Evolutionary conservation across 1,140 invertebrate genomes (phyloP), one percentile per base, ranked within the genome.

Genomic region (Eciton burchellii): DNA sequence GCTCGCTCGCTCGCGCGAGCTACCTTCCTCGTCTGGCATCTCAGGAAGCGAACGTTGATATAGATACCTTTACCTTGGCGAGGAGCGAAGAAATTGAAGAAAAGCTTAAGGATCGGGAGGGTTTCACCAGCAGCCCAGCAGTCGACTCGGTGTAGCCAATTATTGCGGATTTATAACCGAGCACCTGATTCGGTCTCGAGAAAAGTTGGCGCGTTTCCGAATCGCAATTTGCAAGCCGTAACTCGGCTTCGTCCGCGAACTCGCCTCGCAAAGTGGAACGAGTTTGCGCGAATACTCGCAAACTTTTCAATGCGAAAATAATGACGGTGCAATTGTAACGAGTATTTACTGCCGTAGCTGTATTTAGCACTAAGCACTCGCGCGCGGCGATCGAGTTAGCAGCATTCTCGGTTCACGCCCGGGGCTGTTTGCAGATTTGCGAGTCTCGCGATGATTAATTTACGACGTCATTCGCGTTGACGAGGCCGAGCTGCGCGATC

Each of bases 101-200:
- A 92, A 92, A 91, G 89, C 87, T 89, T 81, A 88, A 88, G 81
- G 88, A 87, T 84, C 62, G 87, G 77, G 84, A 35, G 83, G 86
- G 87, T 84, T 89, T 85, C 72, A 76, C 88, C 90, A 86, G 57
- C 82, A 84, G 81, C 76, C 88, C 82, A 82, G 85, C 86, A 85
- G 86, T 88, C 87, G 81, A 91, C 83, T 88, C 90, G 86, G 86
- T 89, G 87, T 86, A 91, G 90, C 91, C 92, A 93, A 93, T 93
- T 93, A 93, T 93, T 90, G 88, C 90, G 91, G 91, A 93, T 93
- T 93, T 93, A 93, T 92, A 93, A 93, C 92, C 88, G 85, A 85
- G 84, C 88, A 81, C 88, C 87, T 90, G 84, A 92, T 91, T 90
- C 90, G 82, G 79, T 88, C 79, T 79, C 83, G 72, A 81, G 45